phyloP scores from a whole-genome alignment of 2,113 vertebrate species.

The Cricetomys ansorgei region DNA sequence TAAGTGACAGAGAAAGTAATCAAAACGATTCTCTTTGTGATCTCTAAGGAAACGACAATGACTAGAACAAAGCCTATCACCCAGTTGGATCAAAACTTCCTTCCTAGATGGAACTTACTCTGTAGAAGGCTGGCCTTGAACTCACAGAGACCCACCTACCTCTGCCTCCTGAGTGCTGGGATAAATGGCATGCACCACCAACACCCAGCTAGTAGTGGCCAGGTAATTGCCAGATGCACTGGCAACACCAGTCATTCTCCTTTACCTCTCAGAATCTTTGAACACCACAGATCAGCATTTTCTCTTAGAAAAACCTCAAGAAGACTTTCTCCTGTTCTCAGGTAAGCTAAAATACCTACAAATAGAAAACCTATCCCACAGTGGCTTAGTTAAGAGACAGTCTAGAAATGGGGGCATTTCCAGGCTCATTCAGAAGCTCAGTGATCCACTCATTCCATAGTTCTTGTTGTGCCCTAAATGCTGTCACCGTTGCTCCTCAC shows the following conservation, averaged over 20 bases:
- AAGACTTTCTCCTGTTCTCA: background rate
- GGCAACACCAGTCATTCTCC: background rate
- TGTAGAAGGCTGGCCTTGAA: too few relatives aligned
- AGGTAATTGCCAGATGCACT: background rate
- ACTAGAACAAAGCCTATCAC: background rate
- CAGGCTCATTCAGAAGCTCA: background rate
- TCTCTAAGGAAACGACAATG: background rate
- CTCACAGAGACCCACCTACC: too few relatives aligned
- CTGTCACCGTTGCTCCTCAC: background rate
- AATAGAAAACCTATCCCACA: background rate
- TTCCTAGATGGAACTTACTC: background rate
- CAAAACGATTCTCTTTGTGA: background rate
- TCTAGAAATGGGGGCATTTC: background rate
- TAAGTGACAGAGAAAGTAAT: background rate
- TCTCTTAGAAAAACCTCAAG: constrained; percentile 3
- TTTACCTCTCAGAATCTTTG: background rate
- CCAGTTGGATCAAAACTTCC: background rate
- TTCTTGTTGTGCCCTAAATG: background rate
- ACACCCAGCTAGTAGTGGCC: background rate
- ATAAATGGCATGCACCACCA: too few relatives aligned
- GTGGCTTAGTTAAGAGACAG: background rate
- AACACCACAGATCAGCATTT: background rate
- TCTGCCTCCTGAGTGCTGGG: too few relatives aligned
- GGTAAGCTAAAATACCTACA: background rate
- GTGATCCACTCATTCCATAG: background rate